phyloP scores from a whole-genome alignment of 2,888 invertebrate genomes.

The Eurytoma adleriae region DNA sequence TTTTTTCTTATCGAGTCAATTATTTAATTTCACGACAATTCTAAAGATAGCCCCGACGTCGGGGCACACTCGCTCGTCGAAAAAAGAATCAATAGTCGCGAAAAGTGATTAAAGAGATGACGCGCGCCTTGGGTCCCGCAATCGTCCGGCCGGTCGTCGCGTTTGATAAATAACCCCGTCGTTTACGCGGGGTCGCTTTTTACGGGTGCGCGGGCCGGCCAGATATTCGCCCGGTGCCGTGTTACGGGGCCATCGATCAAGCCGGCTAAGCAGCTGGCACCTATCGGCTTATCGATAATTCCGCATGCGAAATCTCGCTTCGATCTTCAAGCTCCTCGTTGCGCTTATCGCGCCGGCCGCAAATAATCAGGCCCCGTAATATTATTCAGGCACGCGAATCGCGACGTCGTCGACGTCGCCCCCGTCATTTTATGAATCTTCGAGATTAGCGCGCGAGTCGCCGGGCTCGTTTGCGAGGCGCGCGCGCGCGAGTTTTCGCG shows the following conservation, averaged over 20 bases:
- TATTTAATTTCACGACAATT: too few species aligned
- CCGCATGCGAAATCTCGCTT: slow-evolving; percentile 1
- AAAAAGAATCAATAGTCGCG: too few species aligned
- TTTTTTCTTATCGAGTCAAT: too few species aligned
- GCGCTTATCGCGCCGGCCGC: slow-evolving; percentile 30
- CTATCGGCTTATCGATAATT: slow-evolving; percentile 49
- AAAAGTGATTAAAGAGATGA: too few species aligned
- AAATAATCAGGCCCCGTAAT: slow-evolving; percentile 28
- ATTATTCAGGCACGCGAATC: slow-evolving; percentile 44
- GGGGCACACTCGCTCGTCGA: too few species aligned
- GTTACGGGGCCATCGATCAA: slow-evolving; percentile 35
- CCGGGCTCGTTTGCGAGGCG: neutral
- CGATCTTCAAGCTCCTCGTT: slow-evolving; percentile 22
- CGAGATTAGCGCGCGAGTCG: slow-evolving; percentile 19
- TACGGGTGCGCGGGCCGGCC: neutral
- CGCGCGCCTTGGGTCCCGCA: too few species aligned
- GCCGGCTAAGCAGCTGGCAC: slow-evolving; percentile 19
- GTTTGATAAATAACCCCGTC: neutral
- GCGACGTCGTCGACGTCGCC: slow-evolving; percentile 16
- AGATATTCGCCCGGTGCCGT: slow-evolving; percentile 21
- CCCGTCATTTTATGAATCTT: slow-evolving; percentile 29
- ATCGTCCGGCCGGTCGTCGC: too few species aligned
- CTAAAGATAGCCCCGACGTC: too few species aligned
- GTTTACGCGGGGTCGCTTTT: neutral
- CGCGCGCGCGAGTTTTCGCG: slow-evolving; percentile 4